phyloP scores from a whole-genome alignment of 2,888 invertebrate genomes.

The Pseudococcus longispinus region DNA sequence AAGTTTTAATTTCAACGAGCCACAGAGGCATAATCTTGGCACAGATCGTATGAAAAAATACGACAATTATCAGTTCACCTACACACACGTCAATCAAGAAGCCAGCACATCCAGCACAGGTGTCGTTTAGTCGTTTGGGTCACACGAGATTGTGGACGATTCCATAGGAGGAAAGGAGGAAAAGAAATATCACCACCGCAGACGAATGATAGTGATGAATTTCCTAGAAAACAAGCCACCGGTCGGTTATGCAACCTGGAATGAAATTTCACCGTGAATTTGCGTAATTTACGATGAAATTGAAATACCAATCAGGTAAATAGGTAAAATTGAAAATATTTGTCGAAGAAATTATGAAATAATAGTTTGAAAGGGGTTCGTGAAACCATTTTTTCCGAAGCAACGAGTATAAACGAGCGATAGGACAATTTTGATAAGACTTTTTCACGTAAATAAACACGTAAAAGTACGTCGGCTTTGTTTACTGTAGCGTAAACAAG shows the following conservation, averaged over 20 bases:
- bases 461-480: not conserved
- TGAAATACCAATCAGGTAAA: not conserved
- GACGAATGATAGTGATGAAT: not conserved
- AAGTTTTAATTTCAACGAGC: not conserved
- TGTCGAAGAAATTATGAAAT: not conserved
- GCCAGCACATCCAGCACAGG: not conserved
- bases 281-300: not conserved
- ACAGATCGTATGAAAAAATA: not conserved
- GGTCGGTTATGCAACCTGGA: not conserved
- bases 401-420: not conserved
- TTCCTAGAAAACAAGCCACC: not conserved
- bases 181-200: not conserved
- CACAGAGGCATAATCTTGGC: not conserved
- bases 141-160: not conserved
- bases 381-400: not conserved
- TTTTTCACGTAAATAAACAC: not conserved
- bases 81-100: constrained; percentile 1
- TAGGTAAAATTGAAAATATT: not conserved
- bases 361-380: too few species aligned
- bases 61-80: not conserved
- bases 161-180: not conserved
- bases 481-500: not conserved
- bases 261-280: not conserved
- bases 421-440: not conserved
- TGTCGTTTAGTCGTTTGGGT: not conserved